A percentile compares a stretch with the other conserved stretches of the same genome.
Conservation (phyloP, 2,113 vertebrate species). For the Bubo bubo region DNA sequence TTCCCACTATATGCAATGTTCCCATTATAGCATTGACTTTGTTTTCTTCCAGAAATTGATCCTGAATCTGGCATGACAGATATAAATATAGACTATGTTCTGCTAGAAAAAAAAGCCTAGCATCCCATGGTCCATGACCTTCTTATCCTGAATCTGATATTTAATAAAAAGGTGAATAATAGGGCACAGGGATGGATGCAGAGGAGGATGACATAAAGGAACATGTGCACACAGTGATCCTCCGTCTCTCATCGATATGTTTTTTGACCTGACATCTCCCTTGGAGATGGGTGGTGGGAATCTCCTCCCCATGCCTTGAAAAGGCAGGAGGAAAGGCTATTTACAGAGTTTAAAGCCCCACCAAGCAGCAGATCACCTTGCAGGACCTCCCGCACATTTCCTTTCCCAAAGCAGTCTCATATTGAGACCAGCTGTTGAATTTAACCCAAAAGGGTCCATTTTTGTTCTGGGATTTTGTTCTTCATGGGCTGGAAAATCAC, state of each 20-base stretch:
- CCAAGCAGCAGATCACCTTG: not conserved
- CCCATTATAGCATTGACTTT: not conserved
- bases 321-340: not conserved
- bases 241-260: not conserved
- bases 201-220: not conserved
- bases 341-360: not conserved
- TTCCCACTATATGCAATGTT: not conserved
- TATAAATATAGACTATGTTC: not conserved
- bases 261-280: not conserved
- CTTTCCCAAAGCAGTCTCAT: not conserved
- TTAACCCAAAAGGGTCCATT: not conserved
- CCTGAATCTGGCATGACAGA: not conserved
- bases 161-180: not conserved
- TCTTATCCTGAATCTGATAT: not conserved
- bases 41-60: not conserved
- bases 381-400: not conserved
- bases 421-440: conserved; percentile 2
- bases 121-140: not conserved
- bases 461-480: not conserved
- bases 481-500: not conserved
- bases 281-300: not conserved
- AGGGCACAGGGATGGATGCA: not conserved
- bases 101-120: not conserved
- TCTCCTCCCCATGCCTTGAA: not conserved
- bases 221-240: not conserved